A percentile compares a stretch with the other conserved stretches of the same genome.
Conservation (phyloP, 2,113 vertebrate genomes). For the cat (Felis catus) region DNA sequence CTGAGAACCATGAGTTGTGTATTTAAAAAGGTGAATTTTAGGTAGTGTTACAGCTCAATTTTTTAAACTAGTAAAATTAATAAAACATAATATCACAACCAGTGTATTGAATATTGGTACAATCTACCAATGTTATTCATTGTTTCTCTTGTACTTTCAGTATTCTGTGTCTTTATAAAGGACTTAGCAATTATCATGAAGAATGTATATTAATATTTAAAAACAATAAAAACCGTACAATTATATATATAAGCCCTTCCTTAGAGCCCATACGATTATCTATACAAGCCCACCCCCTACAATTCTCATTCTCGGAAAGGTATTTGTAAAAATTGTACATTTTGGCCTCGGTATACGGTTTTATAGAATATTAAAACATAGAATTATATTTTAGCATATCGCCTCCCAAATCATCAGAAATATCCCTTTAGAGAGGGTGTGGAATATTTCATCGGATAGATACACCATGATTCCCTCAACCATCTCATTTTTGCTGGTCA, state of each 20-base stretch:
- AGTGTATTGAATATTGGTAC: not conserved
- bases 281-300: not conserved
- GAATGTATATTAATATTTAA: not conserved
- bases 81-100: not conserved
- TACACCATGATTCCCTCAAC: not conserved
- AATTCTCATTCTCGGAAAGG: not conserved
- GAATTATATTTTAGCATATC: not conserved
- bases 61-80: not conserved
- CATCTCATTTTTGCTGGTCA: not conserved
- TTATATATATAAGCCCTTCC: not conserved
- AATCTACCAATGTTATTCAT: not conserved
- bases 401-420: not conserved
- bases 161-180: not conserved
- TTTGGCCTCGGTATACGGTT: not conserved
- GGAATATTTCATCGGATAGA: not conserved
- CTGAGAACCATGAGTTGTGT: not conserved
- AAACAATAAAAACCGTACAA: not conserved
- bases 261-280: not conserved
- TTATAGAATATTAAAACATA: not conserved
- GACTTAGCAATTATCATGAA: not conserved
- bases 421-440: not conserved
- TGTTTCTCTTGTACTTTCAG: not conserved
- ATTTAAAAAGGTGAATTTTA: not conserved
- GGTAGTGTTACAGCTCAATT: not conserved
- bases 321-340: not conserved